Evolutionary conservation across 2,113 vertebrate species (phyloP).

Genomic region (western clawed frog (Xenopus tropicalis)): DNA sequence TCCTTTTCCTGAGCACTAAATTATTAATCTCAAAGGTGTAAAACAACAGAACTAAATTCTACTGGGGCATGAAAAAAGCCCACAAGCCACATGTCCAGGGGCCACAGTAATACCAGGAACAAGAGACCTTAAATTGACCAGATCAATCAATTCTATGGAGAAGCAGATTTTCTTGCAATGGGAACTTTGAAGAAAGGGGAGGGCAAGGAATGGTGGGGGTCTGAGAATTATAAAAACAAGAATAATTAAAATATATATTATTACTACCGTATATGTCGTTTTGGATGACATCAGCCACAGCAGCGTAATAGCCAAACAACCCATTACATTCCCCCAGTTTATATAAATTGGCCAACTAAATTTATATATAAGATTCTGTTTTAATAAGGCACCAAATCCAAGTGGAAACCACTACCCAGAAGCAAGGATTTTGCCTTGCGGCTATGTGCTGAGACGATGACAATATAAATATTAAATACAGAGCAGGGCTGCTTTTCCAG

Average conservation of each 20-base stretch:
- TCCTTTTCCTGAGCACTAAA: slow-evolving; percentile 41
- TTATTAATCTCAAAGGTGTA: slow-evolving; percentile 48
- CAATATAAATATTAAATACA: neutral
- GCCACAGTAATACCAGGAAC: slow-evolving; percentile 65
- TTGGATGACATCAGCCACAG: too few species aligned
- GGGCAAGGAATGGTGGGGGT: too few species aligned
- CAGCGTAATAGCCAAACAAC: too few species aligned
- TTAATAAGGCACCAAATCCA: too few species aligned
- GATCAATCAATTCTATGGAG: slow-evolving; percentile 67
- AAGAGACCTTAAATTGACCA: slow-evolving; percentile 70
- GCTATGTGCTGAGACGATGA: slow-evolving; percentile 3
- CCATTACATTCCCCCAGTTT: too few species aligned
- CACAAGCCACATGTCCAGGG: slow-evolving; percentile 58
- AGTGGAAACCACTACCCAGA: too few species aligned
- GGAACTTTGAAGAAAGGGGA: too few species aligned
- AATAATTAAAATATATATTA: too few species aligned
- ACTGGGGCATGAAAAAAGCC: slow-evolving; percentile 60
- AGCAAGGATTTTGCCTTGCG: neutral
- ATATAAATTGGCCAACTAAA: too few species aligned
- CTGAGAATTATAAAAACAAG: neutral
- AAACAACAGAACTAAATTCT: slow-evolving; percentile 56
- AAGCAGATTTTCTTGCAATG: slow-evolving; percentile 4
- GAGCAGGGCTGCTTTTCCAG: too few species aligned
- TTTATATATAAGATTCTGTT: too few species aligned
- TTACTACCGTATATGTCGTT: too few species aligned